A percentile compares a stretch with the other conserved stretches of the same genome.
phyloP scores from a whole-genome alignment of 2,113 vertebrate genomes.

The Callithrix jacchus region DNA sequence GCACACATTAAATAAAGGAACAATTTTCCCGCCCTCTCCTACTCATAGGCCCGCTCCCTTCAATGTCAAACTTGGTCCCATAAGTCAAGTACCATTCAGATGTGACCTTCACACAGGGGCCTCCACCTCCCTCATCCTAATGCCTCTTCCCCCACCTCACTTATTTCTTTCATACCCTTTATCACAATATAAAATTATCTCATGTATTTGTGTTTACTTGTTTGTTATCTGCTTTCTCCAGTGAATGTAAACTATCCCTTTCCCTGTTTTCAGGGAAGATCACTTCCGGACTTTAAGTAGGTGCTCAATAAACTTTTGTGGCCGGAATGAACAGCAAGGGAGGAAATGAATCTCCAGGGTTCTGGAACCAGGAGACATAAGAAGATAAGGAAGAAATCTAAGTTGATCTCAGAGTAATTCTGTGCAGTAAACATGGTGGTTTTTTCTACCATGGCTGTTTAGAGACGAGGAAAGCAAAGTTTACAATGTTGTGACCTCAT shows the following conservation, averaged over 20 bases:
- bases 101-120: not conserved
- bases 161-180: not conserved
- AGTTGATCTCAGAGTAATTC: not conserved
- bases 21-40: rapidly evolving
- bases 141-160: not conserved
- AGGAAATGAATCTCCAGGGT: not conserved
- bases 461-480: not conserved
- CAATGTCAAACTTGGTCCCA: too few relatives aligned
- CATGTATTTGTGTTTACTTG: not conserved
- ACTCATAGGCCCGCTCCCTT: not conserved
- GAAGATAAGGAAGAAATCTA: not conserved
- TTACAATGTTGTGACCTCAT: not conserved
- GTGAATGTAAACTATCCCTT: not conserved
- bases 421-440: not conserved
- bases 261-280: not conserved
- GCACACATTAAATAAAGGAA: not conserved
- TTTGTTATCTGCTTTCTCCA: not conserved
- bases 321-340: not conserved
- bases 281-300: not conserved
- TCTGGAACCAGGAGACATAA: not conserved
- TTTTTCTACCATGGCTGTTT: not conserved
- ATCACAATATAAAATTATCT: not conserved
- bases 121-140: not conserved
- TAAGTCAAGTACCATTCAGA: not conserved
- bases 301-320: not conserved